Evolutionary conservation across 2,797 vertebrate genomes (phyloP).

Genomic region (Ara ararauna): DNA sequence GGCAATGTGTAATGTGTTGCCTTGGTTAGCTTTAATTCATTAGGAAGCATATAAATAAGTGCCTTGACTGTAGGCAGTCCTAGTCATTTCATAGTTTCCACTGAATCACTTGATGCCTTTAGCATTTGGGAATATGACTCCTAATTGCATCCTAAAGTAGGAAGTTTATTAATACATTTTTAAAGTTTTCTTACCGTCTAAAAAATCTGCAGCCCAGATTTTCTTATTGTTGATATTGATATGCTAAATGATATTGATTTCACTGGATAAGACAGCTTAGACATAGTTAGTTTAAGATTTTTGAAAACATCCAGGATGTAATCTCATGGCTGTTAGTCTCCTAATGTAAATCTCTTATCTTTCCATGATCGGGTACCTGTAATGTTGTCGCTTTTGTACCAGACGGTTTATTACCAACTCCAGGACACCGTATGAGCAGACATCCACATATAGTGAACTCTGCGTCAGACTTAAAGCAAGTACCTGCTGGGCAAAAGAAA

Average conservation of each 20-base stretch:
- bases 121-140: background rate
- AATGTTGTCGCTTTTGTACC: background rate
- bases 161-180: background rate
- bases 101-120: constrained; percentile 3
- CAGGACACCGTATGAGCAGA: fast-evolving
- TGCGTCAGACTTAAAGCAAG: fast-evolving
- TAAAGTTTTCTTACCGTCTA: background rate
- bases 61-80: background rate
- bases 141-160: background rate
- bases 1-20: background rate
- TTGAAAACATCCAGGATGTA: background rate
- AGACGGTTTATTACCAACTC: background rate
- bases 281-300: background rate
- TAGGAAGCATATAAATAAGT: background rate
- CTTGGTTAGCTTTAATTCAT: background rate
- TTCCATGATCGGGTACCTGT: background rate
- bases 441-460: background rate
- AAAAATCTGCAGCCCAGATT: background rate
- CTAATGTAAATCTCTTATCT: background rate
- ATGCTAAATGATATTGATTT: background rate
- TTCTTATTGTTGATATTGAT: background rate
- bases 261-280: background rate
- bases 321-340: background rate
- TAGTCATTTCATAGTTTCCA: background rate
- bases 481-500: background rate